Evolutionary conservation across 2,797 vertebrate genomes (phyloP).

Genomic region (Glyptemys insculpta): DNA sequence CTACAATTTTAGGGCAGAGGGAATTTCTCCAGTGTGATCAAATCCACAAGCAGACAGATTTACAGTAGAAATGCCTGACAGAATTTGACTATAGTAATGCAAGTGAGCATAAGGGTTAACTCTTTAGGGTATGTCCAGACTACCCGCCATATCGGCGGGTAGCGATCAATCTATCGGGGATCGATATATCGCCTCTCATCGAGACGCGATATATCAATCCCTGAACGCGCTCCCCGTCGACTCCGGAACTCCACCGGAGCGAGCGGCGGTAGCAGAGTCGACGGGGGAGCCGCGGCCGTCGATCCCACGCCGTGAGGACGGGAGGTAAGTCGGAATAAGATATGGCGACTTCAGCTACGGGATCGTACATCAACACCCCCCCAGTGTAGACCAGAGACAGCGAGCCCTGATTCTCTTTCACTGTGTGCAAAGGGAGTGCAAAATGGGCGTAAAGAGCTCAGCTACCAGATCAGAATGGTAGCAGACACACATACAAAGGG

Average conservation of each 20-base stretch:
- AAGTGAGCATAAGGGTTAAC: background rate
- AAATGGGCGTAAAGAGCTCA: background rate
- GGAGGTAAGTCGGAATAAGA: too few relatives aligned
- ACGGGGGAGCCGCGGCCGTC: too few relatives aligned
- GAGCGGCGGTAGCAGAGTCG: too few relatives aligned
- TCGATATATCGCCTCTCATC: too few relatives aligned
- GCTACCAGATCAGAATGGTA: background rate
- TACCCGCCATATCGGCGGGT: too few relatives aligned
- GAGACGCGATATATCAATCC: too few relatives aligned
- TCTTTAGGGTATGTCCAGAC: background rate
- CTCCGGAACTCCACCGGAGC: too few relatives aligned
- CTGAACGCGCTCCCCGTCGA: rapidly evolving
- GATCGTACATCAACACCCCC: too few relatives aligned
- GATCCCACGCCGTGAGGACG: too few relatives aligned
- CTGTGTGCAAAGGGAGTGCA: background rate
- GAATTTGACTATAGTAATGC: background rate
- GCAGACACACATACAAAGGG: background rate
- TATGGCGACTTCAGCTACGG: too few relatives aligned
- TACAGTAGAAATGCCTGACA: background rate
- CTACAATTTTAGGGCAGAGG: background rate
- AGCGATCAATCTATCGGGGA: too few relatives aligned
- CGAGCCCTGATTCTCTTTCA: background rate
- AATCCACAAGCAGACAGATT: background rate
- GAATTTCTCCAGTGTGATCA: background rate
- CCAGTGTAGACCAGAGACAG: background rate